Base-by-base conservation (phyloP, 1,140 invertebrate species). In the Galendromus occidentalis region DNA sequence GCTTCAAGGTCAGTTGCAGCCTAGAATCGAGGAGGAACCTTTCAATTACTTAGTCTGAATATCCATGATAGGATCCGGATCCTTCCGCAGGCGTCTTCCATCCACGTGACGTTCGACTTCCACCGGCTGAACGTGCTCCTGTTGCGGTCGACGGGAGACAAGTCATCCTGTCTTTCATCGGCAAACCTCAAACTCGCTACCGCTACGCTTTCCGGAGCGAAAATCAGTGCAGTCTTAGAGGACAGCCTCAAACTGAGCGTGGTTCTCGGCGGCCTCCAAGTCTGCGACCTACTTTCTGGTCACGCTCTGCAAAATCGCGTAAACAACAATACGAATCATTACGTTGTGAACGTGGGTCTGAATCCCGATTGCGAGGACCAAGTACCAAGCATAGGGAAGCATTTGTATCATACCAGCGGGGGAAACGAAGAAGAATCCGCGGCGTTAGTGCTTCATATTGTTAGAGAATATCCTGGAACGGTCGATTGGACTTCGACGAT, bases 171-270 rank as follows among this genome's bases (percentile, higher is more conserved):
- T 29, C 17, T 25, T 2, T 33, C 51, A 14, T 29, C 84, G 29
- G 77, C 83, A 33, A 90, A 87, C 0, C 82, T 84, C 68, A 95
- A 95, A 80, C 88, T 96, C 68, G 90, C 88, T 33, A 95, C 91
- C 0, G 87, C 89, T 18, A 94, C 90, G 1, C 83, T 94, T 80
- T 85, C 84, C 28, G 86, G 88, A 72, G 91, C 91, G 0, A 84
- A 85, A 74, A 88, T 96, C 68, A 85, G 90, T 75, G 87, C 88
- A n/a, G 25, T 17, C 25, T 17, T 59, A 17, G 51, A 33, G 22
- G 51, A 59, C 14, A 59, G 25, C 14, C 33, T 59, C 25, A 33
- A 59, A 17, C 51, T 59, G 33, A 25, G 25, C 17, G 51, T 59
- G 17, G 51, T 59, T 33, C 51, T 59, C 14, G 51, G 51, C 25